phyloP scores from a whole-genome alignment of 2,888 invertebrate species.

The Ametastegia equiseti region DNA sequence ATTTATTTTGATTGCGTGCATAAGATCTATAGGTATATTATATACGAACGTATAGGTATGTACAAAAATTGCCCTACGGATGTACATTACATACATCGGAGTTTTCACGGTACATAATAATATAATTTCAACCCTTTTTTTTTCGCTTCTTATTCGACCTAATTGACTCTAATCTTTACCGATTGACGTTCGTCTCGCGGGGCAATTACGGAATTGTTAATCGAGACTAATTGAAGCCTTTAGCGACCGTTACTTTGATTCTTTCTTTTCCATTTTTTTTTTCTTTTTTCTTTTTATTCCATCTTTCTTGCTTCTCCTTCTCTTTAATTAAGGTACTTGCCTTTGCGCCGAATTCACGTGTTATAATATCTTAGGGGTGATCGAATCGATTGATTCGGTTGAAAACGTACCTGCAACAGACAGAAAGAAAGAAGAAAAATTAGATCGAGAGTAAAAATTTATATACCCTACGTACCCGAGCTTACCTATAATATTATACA shows the following conservation, averaged over 20 bases:
- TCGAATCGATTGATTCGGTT: neutral
- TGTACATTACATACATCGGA: neutral
- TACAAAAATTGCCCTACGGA: constrained; percentile 5
- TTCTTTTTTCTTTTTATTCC: neutral
- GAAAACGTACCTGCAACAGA: constrained; percentile 28
- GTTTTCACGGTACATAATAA: constrained; percentile 36
- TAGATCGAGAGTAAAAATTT: neutral
- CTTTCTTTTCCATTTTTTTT: neutral
- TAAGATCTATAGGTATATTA: neutral
- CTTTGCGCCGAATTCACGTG: neutral
- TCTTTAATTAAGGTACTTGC: constrained; percentile 14
- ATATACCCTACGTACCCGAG: neutral
- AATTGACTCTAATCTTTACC: constrained; percentile 22
- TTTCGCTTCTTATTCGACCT: neutral
- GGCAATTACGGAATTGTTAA: constrained; percentile 8
- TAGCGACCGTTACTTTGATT: constrained; percentile 17
- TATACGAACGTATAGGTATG: neutral
- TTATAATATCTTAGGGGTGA: neutral
- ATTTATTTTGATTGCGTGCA: constrained; percentile 37
- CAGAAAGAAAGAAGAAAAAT: neutral
- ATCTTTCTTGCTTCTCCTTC: neutral
- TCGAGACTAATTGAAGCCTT: constrained; percentile 8
- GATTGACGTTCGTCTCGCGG: neutral
- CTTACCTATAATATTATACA: neutral
- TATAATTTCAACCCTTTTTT: constrained; percentile 4